phyloP scores from a whole-genome alignment of 64 coral and sea anemone species.

The Actinia equina region DNA sequence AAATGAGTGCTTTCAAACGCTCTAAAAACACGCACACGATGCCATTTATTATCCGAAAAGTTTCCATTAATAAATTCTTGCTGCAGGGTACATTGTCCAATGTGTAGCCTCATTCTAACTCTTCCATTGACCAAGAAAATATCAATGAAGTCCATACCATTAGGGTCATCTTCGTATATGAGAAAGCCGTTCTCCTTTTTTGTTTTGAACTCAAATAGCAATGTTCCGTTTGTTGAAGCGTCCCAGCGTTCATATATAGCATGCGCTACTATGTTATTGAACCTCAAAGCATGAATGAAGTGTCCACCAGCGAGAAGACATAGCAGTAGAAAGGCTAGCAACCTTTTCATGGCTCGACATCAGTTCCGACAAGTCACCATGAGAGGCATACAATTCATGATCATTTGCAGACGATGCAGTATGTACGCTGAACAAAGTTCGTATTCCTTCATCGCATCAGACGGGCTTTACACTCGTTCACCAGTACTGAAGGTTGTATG shows the following conservation, averaged over 20 bases:
- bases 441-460: conserved; percentile 2
- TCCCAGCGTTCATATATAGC: conserved; percentile 73
- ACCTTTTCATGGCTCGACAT: conserved; percentile 24
- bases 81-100: conserved; percentile 46
- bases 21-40: conserved; percentile 57
- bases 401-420: conserved; percentile 1
- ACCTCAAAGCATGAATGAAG: conserved; percentile 15
- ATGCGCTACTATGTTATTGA: conserved; percentile 5
- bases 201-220: conserved; percentile 73
- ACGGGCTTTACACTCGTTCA: neutral
- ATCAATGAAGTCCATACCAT: conserved; percentile 68
- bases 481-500: neutral
- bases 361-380: conserved; percentile 9
- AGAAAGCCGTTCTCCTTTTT: conserved; percentile 55
- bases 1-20: conserved; percentile 27
- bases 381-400: neutral
- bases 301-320: neutral
- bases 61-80: conserved; percentile 58
- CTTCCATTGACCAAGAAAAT: conserved; percentile 72
- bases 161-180: conserved; percentile 71
- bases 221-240: conserved; percentile 46
- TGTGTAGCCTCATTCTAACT: conserved; percentile 58
- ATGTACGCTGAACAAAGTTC: neutral
- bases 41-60: conserved; percentile 66
- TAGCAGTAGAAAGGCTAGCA: neutral